A percentile compares a stretch with the other conserved stretches of the same genome.
phyloP scores from a whole-genome alignment of 2,113 vertebrate species.

The Felis catus region F.catus_Fca126_mat1.0 CM031416.1:109180501-109181000 shows the following conservation, averaged over 20 bases:
- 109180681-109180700: neutral
- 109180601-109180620: neutral
- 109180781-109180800: neutral
- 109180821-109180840: neutral
- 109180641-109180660: neutral
- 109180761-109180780: neutral
- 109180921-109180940: neutral
- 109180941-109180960: neutral
- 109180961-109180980: neutral
- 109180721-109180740: neutral
- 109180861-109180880: neutral
- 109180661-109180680: neutral
- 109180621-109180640: neutral
- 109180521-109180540: neutral
- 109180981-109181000: neutral
- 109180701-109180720: neutral
- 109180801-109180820: neutral
- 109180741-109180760: constrained; percentile 12
- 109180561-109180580: neutral
- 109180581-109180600: neutral
- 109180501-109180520: neutral
- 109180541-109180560: neutral
- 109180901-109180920: neutral
- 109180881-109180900: neutral
- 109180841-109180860: neutral